Percentiles rank a stretch among this genome's conserved stretches.
phyloP scores from a whole-genome alignment of 2,113 vertebrate species.

The Pycnonotus jocosus region DNA sequence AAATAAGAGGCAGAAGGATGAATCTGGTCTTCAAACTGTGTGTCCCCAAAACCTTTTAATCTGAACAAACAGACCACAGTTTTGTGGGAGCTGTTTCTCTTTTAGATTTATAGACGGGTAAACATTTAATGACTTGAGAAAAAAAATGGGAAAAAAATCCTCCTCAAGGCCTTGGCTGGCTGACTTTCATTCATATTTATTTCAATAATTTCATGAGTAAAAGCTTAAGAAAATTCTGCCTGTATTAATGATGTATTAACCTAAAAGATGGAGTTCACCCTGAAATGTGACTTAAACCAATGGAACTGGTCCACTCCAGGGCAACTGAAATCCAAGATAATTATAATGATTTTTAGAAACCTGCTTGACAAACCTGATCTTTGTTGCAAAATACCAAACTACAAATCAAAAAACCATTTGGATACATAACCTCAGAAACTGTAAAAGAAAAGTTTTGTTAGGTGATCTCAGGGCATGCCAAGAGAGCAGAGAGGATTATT shows the following conservation, averaged over 20 bases:
- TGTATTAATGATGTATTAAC: not conserved
- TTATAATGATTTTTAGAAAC: not conserved
- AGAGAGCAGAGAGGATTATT: not conserved
- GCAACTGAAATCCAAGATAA: not conserved
- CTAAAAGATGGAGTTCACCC: not conserved
- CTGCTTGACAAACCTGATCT: not conserved
- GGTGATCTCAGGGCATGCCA: not conserved
- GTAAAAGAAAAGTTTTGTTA: not conserved
- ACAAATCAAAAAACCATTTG: not conserved
- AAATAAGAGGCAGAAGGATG: not conserved
- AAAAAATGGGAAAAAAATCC: not conserved
- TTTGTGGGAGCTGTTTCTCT: not conserved
- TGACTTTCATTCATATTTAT: not conserved
- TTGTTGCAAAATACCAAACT: not conserved
- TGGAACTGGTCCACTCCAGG: not conserved
- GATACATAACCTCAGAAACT: not conserved
- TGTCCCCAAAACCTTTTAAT: not conserved
- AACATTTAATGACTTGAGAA: not conserved
- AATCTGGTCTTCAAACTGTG: not conserved
- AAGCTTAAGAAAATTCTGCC: not conserved
- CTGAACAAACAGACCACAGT: not conserved
- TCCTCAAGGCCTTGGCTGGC: not conserved
- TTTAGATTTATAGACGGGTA: not conserved
- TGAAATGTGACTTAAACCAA: not conserved
- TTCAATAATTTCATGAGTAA: not conserved